A percentile compares a stretch with the other conserved stretches of the same genome.
phyloP scores from a whole-genome alignment of 2,113 vertebrate genomes.

The Rhineura floridana region DNA sequence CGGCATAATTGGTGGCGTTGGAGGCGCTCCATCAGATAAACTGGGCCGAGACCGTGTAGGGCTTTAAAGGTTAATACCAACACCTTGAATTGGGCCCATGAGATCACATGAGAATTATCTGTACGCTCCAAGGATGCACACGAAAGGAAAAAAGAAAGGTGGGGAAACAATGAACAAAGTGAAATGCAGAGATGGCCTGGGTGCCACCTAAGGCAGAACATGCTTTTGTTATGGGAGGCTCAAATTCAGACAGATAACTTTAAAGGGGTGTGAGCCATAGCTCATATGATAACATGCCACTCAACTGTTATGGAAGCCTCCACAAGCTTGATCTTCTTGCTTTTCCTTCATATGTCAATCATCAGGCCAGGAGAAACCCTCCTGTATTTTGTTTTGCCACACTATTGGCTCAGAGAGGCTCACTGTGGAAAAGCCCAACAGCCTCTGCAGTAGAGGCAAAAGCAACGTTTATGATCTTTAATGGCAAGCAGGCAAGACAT shows the following conservation, averaged over 20 bases:
- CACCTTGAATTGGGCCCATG: too few relatives aligned
- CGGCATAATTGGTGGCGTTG: too few relatives aligned
- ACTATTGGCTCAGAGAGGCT: too few relatives aligned
- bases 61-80: too few relatives aligned
- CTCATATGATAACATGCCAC: too few relatives aligned
- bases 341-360: neutral
- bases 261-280: neutral
- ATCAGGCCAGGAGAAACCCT: neutral
- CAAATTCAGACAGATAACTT: neutral
- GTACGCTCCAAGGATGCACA: neutral
- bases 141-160: neutral
- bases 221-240: neutral
- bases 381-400: neutral
- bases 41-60: too few relatives aligned
- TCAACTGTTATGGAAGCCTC: neutral
- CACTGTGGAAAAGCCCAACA: neutral
- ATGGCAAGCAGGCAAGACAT: constrained; percentile 27
- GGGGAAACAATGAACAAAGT: neutral
- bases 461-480: constrained; percentile 35
- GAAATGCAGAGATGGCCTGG: neutral
- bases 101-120: neutral
- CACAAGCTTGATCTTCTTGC: neutral
- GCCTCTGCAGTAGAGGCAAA: neutral
- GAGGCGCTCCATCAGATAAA: too few relatives aligned
- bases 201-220: neutral